These are phyloP conservation scores for Eira barbara DNA, from an alignment of 2,113 vertebrate genomes.

Conservation along the genomic window DNA sequence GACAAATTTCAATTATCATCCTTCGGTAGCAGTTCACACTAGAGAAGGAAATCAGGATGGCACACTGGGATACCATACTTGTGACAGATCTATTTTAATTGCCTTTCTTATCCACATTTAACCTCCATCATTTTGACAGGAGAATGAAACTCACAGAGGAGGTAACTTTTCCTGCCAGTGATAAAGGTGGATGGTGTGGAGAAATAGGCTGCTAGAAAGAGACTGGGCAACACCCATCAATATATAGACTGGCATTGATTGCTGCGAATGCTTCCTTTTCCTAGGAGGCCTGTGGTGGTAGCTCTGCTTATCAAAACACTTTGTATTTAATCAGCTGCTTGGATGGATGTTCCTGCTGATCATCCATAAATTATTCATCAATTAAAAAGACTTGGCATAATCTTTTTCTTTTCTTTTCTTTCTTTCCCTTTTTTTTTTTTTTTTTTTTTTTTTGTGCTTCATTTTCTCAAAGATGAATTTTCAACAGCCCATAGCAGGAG, in stretches of 20 bases:
- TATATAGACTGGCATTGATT: conserved; percentile 31
- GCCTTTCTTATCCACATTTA: conserved; percentile 74
- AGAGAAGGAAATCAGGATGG: conserved; percentile 61
- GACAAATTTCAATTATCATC: conserved; percentile 78
- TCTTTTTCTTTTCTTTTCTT: neutral
- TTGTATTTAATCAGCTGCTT: conserved; percentile 72
- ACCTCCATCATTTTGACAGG: conserved; percentile 67
- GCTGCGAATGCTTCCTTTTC: neutral
- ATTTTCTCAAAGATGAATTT: conserved; percentile 52
- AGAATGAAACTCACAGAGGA: conserved; percentile 43
- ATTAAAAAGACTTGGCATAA: conserved; percentile 44
- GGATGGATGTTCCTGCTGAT: conserved; percentile 69
- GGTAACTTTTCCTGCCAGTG: conserved; percentile 38
- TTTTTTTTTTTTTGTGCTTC: conserved; percentile 26
- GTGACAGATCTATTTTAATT: conserved; percentile 78
- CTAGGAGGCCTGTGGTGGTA: neutral
- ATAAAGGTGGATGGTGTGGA: conserved; percentile 5
- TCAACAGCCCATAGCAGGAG: neutral
- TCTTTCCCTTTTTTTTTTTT: neutral
- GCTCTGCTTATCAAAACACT: conserved; percentile 68
- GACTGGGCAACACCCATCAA: neutral
- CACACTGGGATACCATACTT: conserved; percentile 58
- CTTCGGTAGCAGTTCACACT: conserved; percentile 62
- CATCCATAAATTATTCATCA: conserved; percentile 74
- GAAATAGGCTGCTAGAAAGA: conserved; percentile 37